Conservation (phyloP, 2,888 invertebrate species). For the Lottia scabra region DNA sequence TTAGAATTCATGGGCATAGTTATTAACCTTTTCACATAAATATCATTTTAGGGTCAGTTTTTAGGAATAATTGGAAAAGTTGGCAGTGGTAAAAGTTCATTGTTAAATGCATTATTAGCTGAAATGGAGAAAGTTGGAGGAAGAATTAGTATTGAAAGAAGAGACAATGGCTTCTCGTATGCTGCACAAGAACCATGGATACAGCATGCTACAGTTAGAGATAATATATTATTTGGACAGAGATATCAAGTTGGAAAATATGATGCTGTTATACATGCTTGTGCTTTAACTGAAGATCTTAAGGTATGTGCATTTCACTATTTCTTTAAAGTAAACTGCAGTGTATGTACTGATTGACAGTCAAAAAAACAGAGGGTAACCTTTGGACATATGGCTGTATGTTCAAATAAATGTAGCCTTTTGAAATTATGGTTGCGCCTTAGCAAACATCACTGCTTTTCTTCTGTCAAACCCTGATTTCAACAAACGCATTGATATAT, state of each 20-base stretch:
- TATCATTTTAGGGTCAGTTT: constrained; percentile 60
- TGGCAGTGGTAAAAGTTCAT: constrained; percentile 91
- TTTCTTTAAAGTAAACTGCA: no score
- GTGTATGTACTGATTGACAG: no score
- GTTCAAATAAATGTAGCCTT: no score
- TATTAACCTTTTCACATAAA: neutral
- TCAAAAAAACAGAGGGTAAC: no score
- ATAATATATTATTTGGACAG: constrained; percentile 94
- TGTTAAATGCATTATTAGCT: constrained; percentile 86
- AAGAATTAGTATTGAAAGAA: constrained; percentile 75
- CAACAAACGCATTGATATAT: no score
- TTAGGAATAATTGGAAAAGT: constrained; percentile 89
- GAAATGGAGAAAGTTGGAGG: constrained; percentile 83
- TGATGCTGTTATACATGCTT: constrained; percentile 83
- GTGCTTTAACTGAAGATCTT: constrained; percentile 82
- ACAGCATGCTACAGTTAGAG: constrained; percentile 87
- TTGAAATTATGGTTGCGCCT: no score
- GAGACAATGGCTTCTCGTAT: constrained; percentile 72
- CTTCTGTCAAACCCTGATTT: no score
- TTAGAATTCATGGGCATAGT: no score
- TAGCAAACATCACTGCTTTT: no score
- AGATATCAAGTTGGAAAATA: constrained; percentile 85
- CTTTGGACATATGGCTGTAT: no score
- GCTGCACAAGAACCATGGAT: constrained; percentile 90
- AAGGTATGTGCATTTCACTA: constrained; percentile 59